Evolutionary conservation across 2,113 vertebrate species (phyloP).

Genomic region (Stictonetta naevosa): DNA sequence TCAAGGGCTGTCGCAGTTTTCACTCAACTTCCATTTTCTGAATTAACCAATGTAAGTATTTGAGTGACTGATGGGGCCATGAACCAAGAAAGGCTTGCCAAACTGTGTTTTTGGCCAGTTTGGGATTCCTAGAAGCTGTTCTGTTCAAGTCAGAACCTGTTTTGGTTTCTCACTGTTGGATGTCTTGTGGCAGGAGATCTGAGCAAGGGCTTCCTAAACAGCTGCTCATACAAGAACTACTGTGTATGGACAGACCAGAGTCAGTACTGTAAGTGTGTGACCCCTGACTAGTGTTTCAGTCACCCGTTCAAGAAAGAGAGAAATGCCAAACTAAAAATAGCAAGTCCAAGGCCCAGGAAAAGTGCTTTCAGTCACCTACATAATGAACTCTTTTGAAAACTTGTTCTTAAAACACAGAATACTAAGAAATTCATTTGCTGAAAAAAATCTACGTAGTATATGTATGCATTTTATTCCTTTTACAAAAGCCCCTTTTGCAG

Average conservation of each 20-base stretch:
- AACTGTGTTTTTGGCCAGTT: not conserved
- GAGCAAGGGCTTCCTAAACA: conserved; percentile 51
- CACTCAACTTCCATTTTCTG: not conserved
- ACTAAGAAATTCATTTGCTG: not conserved
- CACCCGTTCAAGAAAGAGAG: conserved; percentile 33
- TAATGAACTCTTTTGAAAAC: conserved; percentile 2
- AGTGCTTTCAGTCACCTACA: conserved; percentile 2
- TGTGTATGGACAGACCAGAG: conserved; percentile 27
- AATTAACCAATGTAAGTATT: not conserved
- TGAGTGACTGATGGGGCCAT: not conserved
- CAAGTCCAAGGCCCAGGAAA: not conserved
- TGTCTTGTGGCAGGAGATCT: conserved; percentile 20
- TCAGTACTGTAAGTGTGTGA: not conserved
- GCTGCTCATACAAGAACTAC: conserved; percentile 48
- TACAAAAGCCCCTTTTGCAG: not conserved
- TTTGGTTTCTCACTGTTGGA: conserved; percentile 28
- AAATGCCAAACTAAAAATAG: conserved; percentile 67
- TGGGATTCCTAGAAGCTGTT: not conserved
- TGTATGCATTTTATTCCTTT: not conserved
- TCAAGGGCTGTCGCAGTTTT: not conserved
- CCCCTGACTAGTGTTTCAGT: conserved; percentile 53
- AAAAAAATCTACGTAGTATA: not conserved
- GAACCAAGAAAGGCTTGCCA: not conserved
- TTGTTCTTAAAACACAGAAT: conserved; percentile 6
- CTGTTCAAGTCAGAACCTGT: conserved; percentile 19